A percentile compares a stretch with the other conserved stretches of the same genome.
phyloP scores from a whole-genome alignment of 2,113 vertebrate species.

The Camarhynchus parvulus region DNA sequence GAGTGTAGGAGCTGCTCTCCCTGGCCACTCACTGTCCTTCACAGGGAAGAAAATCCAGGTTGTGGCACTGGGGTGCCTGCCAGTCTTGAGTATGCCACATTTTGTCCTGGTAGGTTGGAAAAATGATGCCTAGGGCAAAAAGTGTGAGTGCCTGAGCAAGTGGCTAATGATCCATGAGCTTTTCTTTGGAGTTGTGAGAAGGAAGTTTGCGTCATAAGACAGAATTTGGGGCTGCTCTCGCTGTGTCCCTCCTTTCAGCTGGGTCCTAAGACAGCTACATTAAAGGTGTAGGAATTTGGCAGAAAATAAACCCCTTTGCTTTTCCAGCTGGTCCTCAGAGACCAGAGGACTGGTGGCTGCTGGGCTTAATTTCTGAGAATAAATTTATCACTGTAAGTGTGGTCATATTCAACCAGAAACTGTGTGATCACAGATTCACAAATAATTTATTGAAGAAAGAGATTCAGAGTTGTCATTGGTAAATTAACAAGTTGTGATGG shows the following conservation, averaged over 20 bases:
- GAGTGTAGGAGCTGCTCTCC: background rate
- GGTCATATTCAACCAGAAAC: background rate
- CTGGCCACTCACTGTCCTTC: rapidly evolving
- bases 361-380: background rate
- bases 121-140: background rate
- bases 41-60: background rate
- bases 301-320: background rate
- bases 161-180: background rate
- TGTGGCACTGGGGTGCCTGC: background rate
- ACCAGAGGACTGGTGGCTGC: no score
- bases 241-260: background rate
- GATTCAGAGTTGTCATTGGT: no score
- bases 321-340: background rate
- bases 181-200: background rate
- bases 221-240: background rate
- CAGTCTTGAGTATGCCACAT: background rate
- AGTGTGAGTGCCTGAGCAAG: background rate
- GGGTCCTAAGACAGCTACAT: background rate
- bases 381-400: background rate
- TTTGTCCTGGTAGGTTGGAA: background rate
- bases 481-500: background rate
- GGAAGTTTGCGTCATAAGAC: background rate
- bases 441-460: background rate
- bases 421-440: background rate
- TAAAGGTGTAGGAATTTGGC: background rate